Base-by-base conservation (phyloP, 2,888 invertebrate species). In the Agrochola macilenta region DNA sequence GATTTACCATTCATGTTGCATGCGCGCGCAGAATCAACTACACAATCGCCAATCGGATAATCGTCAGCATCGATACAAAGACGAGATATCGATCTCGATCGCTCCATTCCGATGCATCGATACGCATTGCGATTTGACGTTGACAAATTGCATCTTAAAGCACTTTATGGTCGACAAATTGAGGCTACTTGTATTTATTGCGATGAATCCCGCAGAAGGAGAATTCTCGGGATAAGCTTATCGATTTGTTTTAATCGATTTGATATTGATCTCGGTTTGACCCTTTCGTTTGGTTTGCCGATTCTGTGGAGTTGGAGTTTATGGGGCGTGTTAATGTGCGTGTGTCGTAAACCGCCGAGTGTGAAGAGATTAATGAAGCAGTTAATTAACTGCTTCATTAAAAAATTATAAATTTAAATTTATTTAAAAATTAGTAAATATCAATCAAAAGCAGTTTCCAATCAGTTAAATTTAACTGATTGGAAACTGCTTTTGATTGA, bases 141-240 rank as follows among this genome's bases (percentile, higher is more conserved):
- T 95, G 96, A 96, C 95, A 95, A 96, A 96, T 96, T 93, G 93
- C 93, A 90, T 90, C 91, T 93, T 92, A 90, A 90, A 88, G 88
- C 90, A 93, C 87, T 94, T 95, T 95, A 95, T 92, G 91, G 92
- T 89, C 89, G 94, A 95, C 95, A 95, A 96, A 96, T 95, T 96
- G 95, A 93, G 92, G 93, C 92, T 93, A 91, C 93, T 91, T 83
- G 93, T 93, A 93, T 94, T 94, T 94, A 94, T 93, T 90, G 88
- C 89, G 86, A 90, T 69, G 85, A 89, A 88, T 90, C 89, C 85
- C 82, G 79, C 83, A 82, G 89, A 85, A 89, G 82, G 83, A 46
- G 90, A 91, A 91, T 92, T 91, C 86, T 89, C 82, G 83, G 88
- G 91, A 90, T 90, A 91, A 89, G 87, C 85, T 89, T 89, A 88